phyloP scores from a whole-genome alignment of 2,113 vertebrate species.

The Pampusana beccarii region DNA sequence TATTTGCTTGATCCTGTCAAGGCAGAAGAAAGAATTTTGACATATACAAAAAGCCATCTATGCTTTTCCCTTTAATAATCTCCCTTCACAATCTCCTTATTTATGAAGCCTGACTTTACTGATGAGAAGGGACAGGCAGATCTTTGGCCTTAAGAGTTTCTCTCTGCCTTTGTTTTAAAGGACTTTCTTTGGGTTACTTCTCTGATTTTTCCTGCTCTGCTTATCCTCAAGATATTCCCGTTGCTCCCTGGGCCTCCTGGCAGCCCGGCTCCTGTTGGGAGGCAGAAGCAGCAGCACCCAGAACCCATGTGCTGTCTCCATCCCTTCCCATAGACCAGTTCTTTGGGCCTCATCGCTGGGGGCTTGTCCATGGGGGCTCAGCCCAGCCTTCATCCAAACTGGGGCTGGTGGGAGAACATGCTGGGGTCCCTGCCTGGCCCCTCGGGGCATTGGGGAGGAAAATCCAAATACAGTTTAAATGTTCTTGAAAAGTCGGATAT shows the following conservation, averaged over 20 bases:
- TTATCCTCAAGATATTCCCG: not conserved
- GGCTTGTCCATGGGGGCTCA: not conserved
- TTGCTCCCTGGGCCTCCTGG: not conserved
- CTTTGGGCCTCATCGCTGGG: fast-evolving
- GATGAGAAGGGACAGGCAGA: conserved; percentile 72
- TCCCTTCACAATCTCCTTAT: conserved; percentile 62
- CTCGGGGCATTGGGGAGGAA: fast-evolving
- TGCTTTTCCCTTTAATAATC: conserved; percentile 65
- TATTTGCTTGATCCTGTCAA: conserved; percentile 70
- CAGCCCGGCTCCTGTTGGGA: not conserved
- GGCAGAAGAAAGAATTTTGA: conserved; percentile 54
- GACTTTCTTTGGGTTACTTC: conserved; percentile 46
- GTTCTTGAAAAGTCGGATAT: not conserved
- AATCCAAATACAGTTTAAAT: not conserved
- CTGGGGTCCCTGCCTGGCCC: not conserved
- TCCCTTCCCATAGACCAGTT: not conserved
- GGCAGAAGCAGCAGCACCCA: not conserved
- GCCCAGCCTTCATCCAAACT: not conserved
- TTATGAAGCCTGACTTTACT: conserved; percentile 71
- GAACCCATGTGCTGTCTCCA: not conserved
- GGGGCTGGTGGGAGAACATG: fast-evolving
- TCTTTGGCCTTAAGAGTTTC: conserved; percentile 71
- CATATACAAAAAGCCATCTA: conserved; percentile 63
- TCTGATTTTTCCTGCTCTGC: conserved; percentile 35
- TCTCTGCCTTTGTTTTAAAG: conserved; percentile 40